Evolutionary conservation across 2,888 invertebrate genomes (phyloP), one percentile per base, ranked within the genome.

Genomic region (Opisthograptis luteolata): DNA sequence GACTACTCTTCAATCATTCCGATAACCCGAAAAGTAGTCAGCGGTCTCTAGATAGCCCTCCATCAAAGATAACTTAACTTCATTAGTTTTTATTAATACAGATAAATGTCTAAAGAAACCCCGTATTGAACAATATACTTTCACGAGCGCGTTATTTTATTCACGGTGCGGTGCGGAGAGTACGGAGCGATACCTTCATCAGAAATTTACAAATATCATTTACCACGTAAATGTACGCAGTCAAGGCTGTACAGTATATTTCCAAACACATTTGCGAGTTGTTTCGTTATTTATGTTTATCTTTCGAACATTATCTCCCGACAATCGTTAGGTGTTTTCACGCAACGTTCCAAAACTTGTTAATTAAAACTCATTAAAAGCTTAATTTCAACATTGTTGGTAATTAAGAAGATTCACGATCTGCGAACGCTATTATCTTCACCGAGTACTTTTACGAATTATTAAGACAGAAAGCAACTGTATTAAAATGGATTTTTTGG

Each of bases 311-410:
- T 31, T 47, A 39, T 47, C 27, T 70, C 58, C n/a, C 63, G 15
- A 67, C 70, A 74, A 79, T 77, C 74, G 71, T 73, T 76, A 70
- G 72, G 73, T 73, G 77, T 75, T 76, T 81, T 77, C 79, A 81
- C 75, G 74, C 76, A 75, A 75, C 73, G 76, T 80, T 74, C 75
- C 70, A 66, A 79, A 86, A 86, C 79, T 86, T 85, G 81, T 83
- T 87, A 87, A 87, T 87, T 86, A 86, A 87, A 87, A 86, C 81
- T 86, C 82, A 84, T 86, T 87, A 83, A 82, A 83, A 83, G 84
- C 84, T 83, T 84, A 84, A 85, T 85, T 85, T 85, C 77, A 76
- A 84, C 84, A 85, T 83, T 83, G 86, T 80, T 82, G 84, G 84
- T 80, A 86, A 86, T 87, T 88, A 87, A 85, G 84, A 84, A 87